Evolutionary conservation across 2,888 invertebrate species (phyloP), one percentile per base, ranked within the genome.

Genomic region (Melanotus villosus): DNA sequence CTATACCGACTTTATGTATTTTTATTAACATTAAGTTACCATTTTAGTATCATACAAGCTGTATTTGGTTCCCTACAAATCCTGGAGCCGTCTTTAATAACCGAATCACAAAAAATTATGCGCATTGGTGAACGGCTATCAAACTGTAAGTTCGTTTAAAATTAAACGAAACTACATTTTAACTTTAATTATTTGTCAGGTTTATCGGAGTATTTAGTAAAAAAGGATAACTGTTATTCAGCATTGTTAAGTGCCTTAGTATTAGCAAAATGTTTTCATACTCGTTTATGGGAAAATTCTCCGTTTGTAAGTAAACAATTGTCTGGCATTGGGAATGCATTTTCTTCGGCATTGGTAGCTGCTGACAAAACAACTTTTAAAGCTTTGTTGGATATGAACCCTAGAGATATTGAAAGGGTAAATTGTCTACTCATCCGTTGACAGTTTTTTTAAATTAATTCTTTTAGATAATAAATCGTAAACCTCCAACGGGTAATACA

Each of bases 261-360:
- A 23, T 84, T 94, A 62, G 85, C 88, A 4, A 93, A 94, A 84
- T 92, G 93, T 78, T 86, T 93, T 71, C 78, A 84, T 23, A 88
- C 90, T 0, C 88, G 88, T 75, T 83, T 94, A 43, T 95, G 95
- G 94, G 93, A 93, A 79, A 90, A 93, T 80, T 92, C 93, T 0
- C 84, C 84, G 1, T 90, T 87, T 80, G 88, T 94, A 18, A 86
- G 90, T 68, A 89, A 89, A 76, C 94, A 94, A 80, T 82, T 95
- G 52, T 89, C 88, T 64, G 91, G 91, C 47, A 92, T 94, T 70
- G 93, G 93, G 0, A 88, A 88, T 6, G 88, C 89, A 0, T 87
- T 91, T 73, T 90, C 92, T 14, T 85, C 86, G 0, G 83, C 89
- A 26, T 82, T 94, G 4, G 91, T 88, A 0, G 87, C 88, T 50